Percentiles rank a stretch among this genome's conserved stretches.
These are phyloP conservation scores for Carduelis carduelis DNA, from an alignment of 2,797 vertebrate species.

Conservation along the genomic window DNA sequence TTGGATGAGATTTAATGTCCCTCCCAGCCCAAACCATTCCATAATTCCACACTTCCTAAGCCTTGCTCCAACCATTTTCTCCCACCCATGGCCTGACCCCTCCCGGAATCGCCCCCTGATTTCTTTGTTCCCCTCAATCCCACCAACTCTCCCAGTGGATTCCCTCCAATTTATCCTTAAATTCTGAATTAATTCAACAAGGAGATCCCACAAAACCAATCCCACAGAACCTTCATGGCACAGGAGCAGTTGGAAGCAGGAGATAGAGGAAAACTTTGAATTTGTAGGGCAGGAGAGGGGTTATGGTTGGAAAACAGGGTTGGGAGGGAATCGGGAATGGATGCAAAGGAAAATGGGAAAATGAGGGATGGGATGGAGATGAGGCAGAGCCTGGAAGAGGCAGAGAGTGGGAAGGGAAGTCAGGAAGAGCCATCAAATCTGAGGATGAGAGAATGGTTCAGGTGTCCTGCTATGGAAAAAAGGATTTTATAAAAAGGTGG, in stretches of 20 bases:
- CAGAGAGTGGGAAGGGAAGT: background rate
- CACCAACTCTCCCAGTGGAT: background rate
- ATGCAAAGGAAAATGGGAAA: background rate
- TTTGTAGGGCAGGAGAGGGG: background rate
- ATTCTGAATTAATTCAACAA: background rate
- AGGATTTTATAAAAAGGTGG: background rate
- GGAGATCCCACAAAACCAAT: background rate
- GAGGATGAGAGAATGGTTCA: too few relatives aligned
- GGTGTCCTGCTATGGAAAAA: background rate
- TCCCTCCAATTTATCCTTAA: background rate
- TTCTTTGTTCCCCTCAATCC: background rate
- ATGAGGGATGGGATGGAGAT: background rate
- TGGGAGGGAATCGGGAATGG: background rate
- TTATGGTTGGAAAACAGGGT: background rate
- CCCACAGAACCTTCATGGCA: background rate
- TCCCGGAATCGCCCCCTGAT: background rate
- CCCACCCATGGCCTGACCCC: background rate
- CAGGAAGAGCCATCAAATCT: background rate
- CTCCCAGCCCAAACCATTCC: background rate
- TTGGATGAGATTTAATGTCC: background rate
- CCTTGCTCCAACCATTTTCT: background rate
- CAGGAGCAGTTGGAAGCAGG: background rate
- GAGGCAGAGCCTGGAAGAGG: background rate
- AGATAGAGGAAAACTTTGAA: background rate
- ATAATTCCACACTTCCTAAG: background rate